A percentile compares a stretch with the other conserved stretches of the same genome.
Evolutionary conservation across 2,888 invertebrate genomes (phyloP).

Genomic region (Augochlorella aurata): DNA sequence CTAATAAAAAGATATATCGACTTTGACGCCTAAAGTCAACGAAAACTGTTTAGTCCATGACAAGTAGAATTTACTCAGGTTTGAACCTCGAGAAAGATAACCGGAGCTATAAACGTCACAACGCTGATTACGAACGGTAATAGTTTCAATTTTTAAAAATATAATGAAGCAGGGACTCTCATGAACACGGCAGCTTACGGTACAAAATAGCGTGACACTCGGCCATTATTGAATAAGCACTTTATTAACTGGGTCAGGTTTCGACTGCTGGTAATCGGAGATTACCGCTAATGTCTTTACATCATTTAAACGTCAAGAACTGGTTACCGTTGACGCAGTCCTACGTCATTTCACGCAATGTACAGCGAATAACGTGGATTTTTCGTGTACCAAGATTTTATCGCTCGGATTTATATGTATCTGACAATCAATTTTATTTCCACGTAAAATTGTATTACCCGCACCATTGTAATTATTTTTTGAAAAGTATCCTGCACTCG

Average conservation of each 20-base stretch:
- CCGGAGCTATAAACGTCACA: neutral
- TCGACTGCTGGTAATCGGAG: slow-evolving; percentile 3
- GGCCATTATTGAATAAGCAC: neutral
- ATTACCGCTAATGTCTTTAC: neutral
- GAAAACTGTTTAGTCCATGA: too few relatives aligned
- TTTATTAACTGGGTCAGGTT: slow-evolving; percentile 5
- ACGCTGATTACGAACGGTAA: neutral
- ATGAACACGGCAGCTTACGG: neutral
- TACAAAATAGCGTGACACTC: neutral
- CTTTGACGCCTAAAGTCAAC: too few relatives aligned
- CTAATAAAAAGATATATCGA: too few relatives aligned
- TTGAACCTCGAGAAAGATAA: neutral
- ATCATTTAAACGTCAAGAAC: neutral
- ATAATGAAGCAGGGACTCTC: neutral
- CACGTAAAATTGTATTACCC: neutral
- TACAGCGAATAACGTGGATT: neutral
- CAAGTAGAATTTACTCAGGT: neutral
- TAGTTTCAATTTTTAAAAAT: neutral
- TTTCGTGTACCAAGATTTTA: neutral
- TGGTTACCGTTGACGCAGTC: neutral
- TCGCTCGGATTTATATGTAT: neutral
- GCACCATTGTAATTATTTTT: neutral
- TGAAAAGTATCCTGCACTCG: neutral
- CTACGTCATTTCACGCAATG: neutral
- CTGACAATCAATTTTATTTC: neutral